Evolutionary conservation across 2,888 invertebrate species (phyloP).

Genomic region (Rotaria socialis): DNA sequence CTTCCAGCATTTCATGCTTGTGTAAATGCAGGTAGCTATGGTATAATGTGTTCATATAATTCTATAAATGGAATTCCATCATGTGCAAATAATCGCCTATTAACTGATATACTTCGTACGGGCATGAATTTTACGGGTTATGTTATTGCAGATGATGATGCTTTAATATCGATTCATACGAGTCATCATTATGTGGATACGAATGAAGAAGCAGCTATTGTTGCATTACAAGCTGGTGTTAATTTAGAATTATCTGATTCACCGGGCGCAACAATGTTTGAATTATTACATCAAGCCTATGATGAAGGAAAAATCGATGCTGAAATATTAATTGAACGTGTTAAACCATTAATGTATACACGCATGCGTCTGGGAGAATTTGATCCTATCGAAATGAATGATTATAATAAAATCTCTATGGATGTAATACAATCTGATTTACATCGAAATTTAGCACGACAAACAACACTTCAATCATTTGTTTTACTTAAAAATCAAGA

Average conservation of each 20-base stretch:
- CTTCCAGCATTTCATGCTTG: constrained; percentile 38
- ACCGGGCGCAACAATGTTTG: constrained; percentile 35
- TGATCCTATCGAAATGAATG: constrained; percentile 48
- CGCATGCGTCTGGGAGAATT: constrained; percentile 50
- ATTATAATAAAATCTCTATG: constrained; percentile 39
- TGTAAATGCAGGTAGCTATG: constrained; percentile 1
- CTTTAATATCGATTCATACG: constrained; percentile 48
- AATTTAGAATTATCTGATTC: constrained; percentile 48
- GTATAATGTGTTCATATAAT: constrained; percentile 28
- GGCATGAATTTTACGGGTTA: constrained; percentile 50
- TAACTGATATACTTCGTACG: constrained; percentile 48
- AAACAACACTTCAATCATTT: constrained; percentile 24
- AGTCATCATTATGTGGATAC: constrained; percentile 48
- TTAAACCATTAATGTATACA: constrained; percentile 49
- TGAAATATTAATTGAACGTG: constrained; percentile 46
- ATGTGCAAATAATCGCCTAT: constrained; percentile 49
- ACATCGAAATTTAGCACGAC: constrained; percentile 23
- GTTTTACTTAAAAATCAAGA: constrained; percentile 12
- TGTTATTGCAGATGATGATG: constrained; percentile 50
- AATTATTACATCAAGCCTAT: constrained; percentile 47
- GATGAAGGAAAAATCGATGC: constrained; percentile 46
- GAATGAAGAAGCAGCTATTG: constrained; percentile 48
- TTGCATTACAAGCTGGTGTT: constrained; percentile 48
- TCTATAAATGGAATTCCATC: constrained; percentile 51
- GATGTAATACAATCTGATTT: constrained; percentile 4